Evolutionary conservation across 2,797 vertebrate species (phyloP).

Genomic region (Petrocephalus schoutedeni): DNA sequence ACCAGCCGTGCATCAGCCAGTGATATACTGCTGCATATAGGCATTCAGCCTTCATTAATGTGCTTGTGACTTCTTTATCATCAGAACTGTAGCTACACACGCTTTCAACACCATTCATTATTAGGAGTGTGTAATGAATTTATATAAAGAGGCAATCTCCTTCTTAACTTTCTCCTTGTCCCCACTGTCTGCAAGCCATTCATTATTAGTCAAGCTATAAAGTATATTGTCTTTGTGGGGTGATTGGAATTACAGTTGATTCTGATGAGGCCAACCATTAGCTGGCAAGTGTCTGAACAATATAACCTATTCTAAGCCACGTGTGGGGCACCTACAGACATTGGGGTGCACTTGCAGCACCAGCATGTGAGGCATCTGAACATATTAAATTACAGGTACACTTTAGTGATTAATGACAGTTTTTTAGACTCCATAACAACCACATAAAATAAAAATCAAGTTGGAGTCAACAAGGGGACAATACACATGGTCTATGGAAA

Average conservation of each 20-base stretch:
- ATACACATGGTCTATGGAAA: background rate
- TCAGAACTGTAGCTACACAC: background rate
- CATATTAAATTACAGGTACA: background rate
- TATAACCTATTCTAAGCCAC: background rate
- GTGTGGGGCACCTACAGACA: background rate
- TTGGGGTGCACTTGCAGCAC: background rate
- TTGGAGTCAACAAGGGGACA: background rate
- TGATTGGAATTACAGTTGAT: background rate
- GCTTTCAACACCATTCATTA: background rate
- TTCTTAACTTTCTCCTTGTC: background rate
- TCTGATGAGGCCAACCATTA: background rate
- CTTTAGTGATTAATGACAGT: background rate
- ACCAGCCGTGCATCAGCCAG: background rate
- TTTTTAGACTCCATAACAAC: background rate
- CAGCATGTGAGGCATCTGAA: background rate
- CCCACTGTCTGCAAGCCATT: background rate
- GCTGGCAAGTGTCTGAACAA: background rate
- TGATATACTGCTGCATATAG: background rate
- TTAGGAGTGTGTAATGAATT: background rate
- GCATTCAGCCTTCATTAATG: background rate
- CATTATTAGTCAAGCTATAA: constrained; percentile 17
- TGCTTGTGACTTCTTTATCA: background rate
- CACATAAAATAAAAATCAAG: background rate
- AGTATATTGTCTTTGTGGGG: background rate
- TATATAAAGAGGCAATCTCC: background rate